Evolutionary conservation across 1,140 invertebrate species (phyloP), one percentile per base, ranked within the genome.

Genomic region (Andrena cerasifolii): DNA sequence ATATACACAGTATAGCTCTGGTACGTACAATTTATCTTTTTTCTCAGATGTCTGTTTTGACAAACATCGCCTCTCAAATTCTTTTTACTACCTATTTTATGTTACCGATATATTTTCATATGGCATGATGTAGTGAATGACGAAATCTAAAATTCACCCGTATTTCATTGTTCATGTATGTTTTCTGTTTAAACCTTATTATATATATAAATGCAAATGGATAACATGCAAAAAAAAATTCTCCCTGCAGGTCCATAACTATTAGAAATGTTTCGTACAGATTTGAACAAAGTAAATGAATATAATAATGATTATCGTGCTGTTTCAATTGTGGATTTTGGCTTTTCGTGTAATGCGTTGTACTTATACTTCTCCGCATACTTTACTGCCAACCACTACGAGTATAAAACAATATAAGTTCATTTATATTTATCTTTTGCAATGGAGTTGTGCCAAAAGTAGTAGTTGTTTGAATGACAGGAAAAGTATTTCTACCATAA

Each of bases 1-100:
- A 92, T 99, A 99, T 92, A 99, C 99, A 7, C 99, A 99, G 90
- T 99, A 99, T 92, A 98, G 97, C 93, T 97, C 97, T 91, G 96
- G 97, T 98, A 94, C 94, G 94, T 94, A 83, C 26, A 18, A 10
- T 56, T 61, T 14, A 78, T 31, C 28, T 67, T 54, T 40, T 45
- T 68, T 26, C 7, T 16, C 67, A 28, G 40, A 21, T 71, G 14
- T 51, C 18, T 70, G 16, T 73, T 68, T 74, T 78, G n/a, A 26
- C 31, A n/a, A 58, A 67, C 73, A 61, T 65, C 78, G n/a, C 21
- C 84, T 79, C 89, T 86, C 83, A 58, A 74, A 82, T 83, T 83
- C 74, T 62, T 89, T 78, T 80, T 75, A 31, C 65, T 78, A 28
- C 28, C 66, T 74, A 53, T 53, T 65, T 70, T 45, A 68, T 73